A percentile compares a stretch with the other conserved stretches of the same genome.
Evolutionary conservation across 2,113 vertebrate genomes (phyloP).

Genomic region (Nerophis lumbriciformis): DNA sequence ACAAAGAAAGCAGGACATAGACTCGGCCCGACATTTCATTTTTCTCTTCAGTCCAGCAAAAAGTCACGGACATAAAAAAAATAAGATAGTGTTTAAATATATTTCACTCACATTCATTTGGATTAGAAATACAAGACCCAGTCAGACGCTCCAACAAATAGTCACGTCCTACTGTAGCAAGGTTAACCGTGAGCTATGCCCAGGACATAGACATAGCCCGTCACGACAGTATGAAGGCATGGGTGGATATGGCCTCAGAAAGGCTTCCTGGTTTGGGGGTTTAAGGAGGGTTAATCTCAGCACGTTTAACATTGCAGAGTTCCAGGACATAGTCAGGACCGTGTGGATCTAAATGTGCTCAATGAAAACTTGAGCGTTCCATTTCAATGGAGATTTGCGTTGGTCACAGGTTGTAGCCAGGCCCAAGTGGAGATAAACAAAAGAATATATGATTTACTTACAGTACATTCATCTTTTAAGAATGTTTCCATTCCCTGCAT

Average conservation of each 20-base stretch:
- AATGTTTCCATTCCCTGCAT: constrained; percentile 14
- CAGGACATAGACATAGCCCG: constrained; percentile 16
- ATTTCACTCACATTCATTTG: constrained; percentile 4
- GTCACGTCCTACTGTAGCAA: neutral
- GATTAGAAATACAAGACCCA: neutral
- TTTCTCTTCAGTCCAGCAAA: neutral
- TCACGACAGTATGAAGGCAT: neutral
- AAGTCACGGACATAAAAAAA: neutral
- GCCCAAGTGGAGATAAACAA: constrained; percentile 4
- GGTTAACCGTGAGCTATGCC: neutral
- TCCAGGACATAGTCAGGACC: too few species aligned
- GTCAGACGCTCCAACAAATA: constrained; percentile 2
- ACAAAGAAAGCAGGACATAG: constrained; percentile 11
- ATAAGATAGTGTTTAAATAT: neutral
- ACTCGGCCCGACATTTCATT: neutral
- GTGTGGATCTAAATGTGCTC: too few species aligned
- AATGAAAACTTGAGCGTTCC: neutral
- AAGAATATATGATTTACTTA: constrained; percentile 27
- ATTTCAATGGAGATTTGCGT: constrained; percentile 3
- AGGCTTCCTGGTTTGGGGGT: neutral
- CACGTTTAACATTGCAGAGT: too few species aligned
- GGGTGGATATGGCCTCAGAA: neutral
- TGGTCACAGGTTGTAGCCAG: constrained; percentile 33
- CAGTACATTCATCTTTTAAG: constrained; percentile 57
- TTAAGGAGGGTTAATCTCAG: too few species aligned